Evolutionary conservation across 2,113 vertebrate genomes (phyloP), one percentile per base, ranked within the genome.

Genomic region (Nannospalax galili): DNA sequence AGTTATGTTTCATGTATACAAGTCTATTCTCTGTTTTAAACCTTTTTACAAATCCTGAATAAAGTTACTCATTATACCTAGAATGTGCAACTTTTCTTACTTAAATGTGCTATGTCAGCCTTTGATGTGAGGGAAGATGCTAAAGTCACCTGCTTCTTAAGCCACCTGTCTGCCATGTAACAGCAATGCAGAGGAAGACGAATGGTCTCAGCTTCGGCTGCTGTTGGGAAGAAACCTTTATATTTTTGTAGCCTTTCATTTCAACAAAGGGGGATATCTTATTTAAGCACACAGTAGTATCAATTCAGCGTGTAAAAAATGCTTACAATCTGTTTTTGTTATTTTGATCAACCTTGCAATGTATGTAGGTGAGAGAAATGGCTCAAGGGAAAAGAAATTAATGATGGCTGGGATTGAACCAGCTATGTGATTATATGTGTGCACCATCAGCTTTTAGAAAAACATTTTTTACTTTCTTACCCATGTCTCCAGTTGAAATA

Each of bases 301-400:
- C 95, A 90, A 80, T 42, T 48, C 56, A 90, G 89, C 79, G 84
- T 88, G 26, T 89, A 35, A 48, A 94, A 96, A 90, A 88, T 73
- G 92, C 79, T 91, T 92, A 90, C 32, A 74, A 89, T 84, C 79
- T 91, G 70, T 58, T 96, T 93, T 82, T 84, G 79, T n/a, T 84
- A 69, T 95, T 97, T 96, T 85, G 64, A 58, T 69, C 91, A 87
- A 84, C 7, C 81, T 40, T 85, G 62, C n/a, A 15, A 0, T 90
- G 62, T 81, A 90, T 8, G 9, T 81, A 93, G 80, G 73, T 93
- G 92, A 94, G 65, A 92, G 95, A 96, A 91, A 52, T 90, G 70
- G 67, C 96, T 95, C 75, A 69, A 92, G 91, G 93, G 93, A 94
- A 94, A 90, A 80, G 56, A 87, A 93, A 88, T 95, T 91, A 84